Base-by-base conservation (phyloP, 2,113 vertebrate genomes). In the Geococcyx californianus region DNA sequence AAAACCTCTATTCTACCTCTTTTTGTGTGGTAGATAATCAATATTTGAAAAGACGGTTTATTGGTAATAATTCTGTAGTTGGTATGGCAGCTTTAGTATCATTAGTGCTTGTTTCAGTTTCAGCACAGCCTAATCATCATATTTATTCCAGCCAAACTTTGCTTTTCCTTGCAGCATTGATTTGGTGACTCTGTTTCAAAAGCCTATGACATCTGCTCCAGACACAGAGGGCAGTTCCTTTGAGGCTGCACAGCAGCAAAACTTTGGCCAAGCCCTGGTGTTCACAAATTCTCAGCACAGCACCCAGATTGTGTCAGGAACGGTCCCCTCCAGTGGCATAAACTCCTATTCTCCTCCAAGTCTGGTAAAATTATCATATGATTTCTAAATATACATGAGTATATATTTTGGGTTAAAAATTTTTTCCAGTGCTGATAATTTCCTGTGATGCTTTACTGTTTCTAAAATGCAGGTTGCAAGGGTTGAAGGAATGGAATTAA, bases 261-360 rank as follows among this genome's bases (percentile, higher is more conserved):
- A 98, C 92, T 98, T 99, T 88, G 98, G 98, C 52, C 99, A 99
- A 97, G 99, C 99, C 40, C 97, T 99, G 90, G 99, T 99, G 75
- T 99, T 99, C 97, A 99, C 99, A 78, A 99, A 99, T 97, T 99
- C 99, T 91, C 99, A 99, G 79, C 98, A 98, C 91, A 98, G 78
- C 79, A 97, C 84, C 78, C 98, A 97, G 86, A 95, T 97, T 95
- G 95, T 98, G 87, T 97, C 98, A 88, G 98, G 98, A 97, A 98
- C 98, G 90, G 98, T 98, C 87, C 98, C 91, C 93, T 98, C 99
- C 66, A 97, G 96, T 94, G 98, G 98, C 92, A 98, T 98, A 95
- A 99, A 98, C 93, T 98, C 98, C 93, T 99, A 98, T 5, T 88
- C 99, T 97, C 94, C 99, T 97, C 94, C 98, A 97, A 98, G 97